Evolutionary conservation across 2,113 vertebrate species (phyloP), one percentile per base, ranked within the genome.

Genomic region (Forbesichthys papilliferus): DNA sequence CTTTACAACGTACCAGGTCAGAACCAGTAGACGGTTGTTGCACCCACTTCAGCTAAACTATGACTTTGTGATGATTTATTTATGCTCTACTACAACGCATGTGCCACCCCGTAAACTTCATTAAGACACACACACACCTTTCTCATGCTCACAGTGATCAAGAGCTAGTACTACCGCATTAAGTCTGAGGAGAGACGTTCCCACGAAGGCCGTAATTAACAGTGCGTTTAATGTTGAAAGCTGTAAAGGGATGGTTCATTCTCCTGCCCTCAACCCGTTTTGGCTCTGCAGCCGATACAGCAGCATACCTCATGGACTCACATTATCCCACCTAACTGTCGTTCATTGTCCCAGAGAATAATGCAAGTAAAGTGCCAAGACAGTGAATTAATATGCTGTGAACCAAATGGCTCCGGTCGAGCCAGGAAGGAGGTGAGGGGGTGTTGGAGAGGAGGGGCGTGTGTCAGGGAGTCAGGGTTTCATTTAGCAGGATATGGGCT

Each of bases 191-290:
- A 71, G 72, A 61, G 81, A 66, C 66, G 71, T 10, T 67, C 59
- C 80, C 82, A 79, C 77, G 57, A 60, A 64, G 77, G 80, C 69
- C 74, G 68, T 80, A 84, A 90, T 88, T 85, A 84, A 83, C 51
- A 79, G 71, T 60, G 62, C 63, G 72, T 80, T 67, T 3, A 74
- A 68, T 73, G 74, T 76, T 53, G 80, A 72, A 74, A 75, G 56
- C 65, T 42, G 34, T 11, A 59, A 53, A 1, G 16, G 4, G 48
- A 14, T 14, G n/a, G 66, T 66, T 73, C 66, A 53, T 11, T 74
- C 71, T 78, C 27, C n/a, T 52, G 47, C 20, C 55, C 3, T 5
- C 55, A n/a, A 20, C 42, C 49, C 68, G 9, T 70, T 14, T 75
- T 74, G 42, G 9, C 36, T 79, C 59, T 12, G 79, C 55, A 63